Evolutionary conservation across 92 coral and sea anemone genomes (phyloP).

Genomic region (Epizoanthus ramosus): DNA sequence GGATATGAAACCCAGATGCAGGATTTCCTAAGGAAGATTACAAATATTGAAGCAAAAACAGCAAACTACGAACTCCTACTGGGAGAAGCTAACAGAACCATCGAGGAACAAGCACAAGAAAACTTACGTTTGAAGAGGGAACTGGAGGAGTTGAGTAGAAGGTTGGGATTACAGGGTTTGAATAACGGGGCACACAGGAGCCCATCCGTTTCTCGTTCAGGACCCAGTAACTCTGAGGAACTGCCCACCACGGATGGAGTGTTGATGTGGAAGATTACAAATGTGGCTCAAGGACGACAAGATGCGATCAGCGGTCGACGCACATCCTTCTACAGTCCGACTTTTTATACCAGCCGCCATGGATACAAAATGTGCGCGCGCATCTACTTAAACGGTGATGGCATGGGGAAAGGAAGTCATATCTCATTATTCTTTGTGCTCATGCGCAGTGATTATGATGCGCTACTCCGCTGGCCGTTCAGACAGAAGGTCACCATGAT

Average conservation of each 20-base stretch:
- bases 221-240: conserved; percentile 29
- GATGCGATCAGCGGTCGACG: conserved; percentile 65
- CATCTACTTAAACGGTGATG: conserved; percentile 47
- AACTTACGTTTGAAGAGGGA: conserved; percentile 36
- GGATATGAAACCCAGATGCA: conserved; percentile 7
- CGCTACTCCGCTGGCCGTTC: no score
- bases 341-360: conserved; percentile 54
- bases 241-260: conserved; percentile 60
- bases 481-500: no score
- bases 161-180: conserved; percentile 17
- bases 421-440: no score
- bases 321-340: conserved; percentile 71
- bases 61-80: conserved; percentile 65
- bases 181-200: not conserved
- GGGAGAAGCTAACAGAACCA: conserved; percentile 63
- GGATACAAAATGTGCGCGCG: conserved; percentile 57
- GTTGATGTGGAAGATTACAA: conserved; percentile 66
- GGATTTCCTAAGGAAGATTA: conserved; percentile 47
- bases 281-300: conserved; percentile 57
- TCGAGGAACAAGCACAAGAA: conserved; percentile 56
- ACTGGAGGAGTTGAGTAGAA: conserved; percentile 33
- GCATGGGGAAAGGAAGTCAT: conserved; percentile 40
- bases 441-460: no score
- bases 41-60: conserved; percentile 56
- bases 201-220: not conserved